Conservation (phyloP, 2,888 invertebrate species). For the Caenorhabditis angaria region DNA sequence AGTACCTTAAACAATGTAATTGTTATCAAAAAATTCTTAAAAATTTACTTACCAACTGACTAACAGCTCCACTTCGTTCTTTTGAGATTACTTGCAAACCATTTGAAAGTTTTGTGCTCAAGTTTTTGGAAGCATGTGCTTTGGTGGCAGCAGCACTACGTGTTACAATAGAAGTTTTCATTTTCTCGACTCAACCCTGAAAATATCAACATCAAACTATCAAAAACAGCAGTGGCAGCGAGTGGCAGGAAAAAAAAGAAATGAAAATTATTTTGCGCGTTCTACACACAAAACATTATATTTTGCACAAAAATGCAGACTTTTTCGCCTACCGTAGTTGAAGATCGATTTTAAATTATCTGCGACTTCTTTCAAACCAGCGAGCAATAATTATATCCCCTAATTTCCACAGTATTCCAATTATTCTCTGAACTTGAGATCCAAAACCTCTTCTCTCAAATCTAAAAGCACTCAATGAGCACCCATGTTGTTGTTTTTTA, state of each 20-base stretch:
- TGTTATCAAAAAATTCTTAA: not conserved
- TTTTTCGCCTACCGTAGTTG: not conserved
- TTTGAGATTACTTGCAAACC: constrained; percentile 83
- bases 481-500: too few relatives aligned
- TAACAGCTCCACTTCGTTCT: constrained; percentile 82
- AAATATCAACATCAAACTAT: constrained; percentile 4
- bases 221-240: too few relatives aligned
- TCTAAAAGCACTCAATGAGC: too few relatives aligned
- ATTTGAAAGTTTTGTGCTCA: constrained; percentile 44
- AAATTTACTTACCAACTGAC: constrained; percentile 41
- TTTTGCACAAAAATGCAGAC: not conserved
- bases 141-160: constrained; percentile 23
- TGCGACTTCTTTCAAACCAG: too few relatives aligned
- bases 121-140: not conserved
- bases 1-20: constrained; percentile 76
- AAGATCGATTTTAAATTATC: too few relatives aligned
- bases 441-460: too few relatives aligned
- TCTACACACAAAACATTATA: not conserved
- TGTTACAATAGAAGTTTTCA: constrained; percentile 29
- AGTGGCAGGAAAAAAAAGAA: not conserved
- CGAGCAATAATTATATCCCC: too few relatives aligned
- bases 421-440: too few relatives aligned
- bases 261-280: not conserved
- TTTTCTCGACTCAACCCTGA: constrained; percentile 8
- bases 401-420: too few relatives aligned